Evolutionary conservation across 2,113 vertebrate species (phyloP).

Genomic region (Tursiops truncatus): DNA sequence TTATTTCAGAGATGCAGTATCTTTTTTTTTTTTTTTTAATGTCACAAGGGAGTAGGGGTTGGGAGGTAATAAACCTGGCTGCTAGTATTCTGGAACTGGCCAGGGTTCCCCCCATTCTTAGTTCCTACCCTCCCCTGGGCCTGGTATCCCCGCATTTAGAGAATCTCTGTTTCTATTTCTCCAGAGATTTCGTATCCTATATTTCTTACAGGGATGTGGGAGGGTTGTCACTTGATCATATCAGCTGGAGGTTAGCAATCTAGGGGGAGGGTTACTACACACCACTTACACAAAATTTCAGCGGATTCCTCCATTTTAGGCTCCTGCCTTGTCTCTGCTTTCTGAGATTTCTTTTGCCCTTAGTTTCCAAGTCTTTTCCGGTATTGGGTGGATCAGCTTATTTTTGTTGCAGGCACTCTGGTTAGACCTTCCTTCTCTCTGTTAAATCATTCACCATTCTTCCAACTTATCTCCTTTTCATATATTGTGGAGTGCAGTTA

Average conservation of each 20-base stretch:
- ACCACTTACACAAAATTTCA: background rate
- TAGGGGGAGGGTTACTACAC: background rate
- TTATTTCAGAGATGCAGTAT: background rate
- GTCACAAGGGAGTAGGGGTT: background rate
- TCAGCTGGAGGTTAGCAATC: background rate
- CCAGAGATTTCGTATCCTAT: background rate
- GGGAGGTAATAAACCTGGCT: background rate
- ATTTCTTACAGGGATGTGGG: background rate
- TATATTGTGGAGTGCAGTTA: background rate
- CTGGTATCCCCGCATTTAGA: background rate
- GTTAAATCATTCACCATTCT: background rate
- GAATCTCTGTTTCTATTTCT: background rate
- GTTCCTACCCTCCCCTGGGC: too few species aligned
- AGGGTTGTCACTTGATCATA: background rate
- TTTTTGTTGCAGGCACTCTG: background rate
- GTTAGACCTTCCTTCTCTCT: background rate
- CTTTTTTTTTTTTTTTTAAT: background rate
- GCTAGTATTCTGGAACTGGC: background rate
- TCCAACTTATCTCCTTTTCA: background rate
- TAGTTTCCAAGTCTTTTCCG: background rate
- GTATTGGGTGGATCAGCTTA: background rate
- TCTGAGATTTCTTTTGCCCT: background rate
- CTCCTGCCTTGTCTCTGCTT: background rate
- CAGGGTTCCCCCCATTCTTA: background rate
- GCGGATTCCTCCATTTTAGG: background rate